phyloP scores from a whole-genome alignment of 2,113 vertebrate genomes.

The Orientallactaga bullata region DNA sequence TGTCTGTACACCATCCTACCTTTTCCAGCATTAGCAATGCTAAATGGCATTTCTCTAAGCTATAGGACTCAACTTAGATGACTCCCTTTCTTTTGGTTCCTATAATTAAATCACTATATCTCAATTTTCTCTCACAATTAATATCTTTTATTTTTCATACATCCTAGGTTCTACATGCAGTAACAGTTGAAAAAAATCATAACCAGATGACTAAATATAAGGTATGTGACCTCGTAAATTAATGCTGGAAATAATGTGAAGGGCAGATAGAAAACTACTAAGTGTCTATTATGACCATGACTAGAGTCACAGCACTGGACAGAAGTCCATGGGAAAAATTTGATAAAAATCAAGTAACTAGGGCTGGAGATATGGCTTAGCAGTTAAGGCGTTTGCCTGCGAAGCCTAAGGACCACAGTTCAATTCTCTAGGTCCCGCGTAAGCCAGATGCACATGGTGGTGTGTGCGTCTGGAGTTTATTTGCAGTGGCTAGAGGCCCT shows the following conservation, averaged over 20 bases:
- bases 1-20: not conserved
- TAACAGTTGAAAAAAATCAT: not conserved
- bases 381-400: no score
- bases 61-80: not conserved
- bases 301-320: not conserved
- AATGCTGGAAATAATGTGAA: not conserved
- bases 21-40: slow-evolving; percentile 17
- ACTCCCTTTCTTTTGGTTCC: not conserved
- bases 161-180: not conserved
- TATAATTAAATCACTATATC: not conserved
- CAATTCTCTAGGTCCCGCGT: no score
- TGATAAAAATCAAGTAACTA: not conserved
- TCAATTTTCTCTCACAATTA: slow-evolving; percentile 19
- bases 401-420: no score
- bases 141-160: not conserved
- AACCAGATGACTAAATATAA: not conserved
- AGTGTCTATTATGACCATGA: not conserved
- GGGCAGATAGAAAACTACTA: not conserved
- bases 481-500: no score
- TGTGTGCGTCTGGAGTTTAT: no score
- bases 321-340: not conserved
- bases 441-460: no score
- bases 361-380: no score
- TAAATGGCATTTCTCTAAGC: not conserved
- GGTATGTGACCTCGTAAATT: not conserved